These are phyloP conservation scores for Ammodytes dubius DNA, from an alignment of 2,113 vertebrate genomes.

Conservation along the genomic window DNA sequence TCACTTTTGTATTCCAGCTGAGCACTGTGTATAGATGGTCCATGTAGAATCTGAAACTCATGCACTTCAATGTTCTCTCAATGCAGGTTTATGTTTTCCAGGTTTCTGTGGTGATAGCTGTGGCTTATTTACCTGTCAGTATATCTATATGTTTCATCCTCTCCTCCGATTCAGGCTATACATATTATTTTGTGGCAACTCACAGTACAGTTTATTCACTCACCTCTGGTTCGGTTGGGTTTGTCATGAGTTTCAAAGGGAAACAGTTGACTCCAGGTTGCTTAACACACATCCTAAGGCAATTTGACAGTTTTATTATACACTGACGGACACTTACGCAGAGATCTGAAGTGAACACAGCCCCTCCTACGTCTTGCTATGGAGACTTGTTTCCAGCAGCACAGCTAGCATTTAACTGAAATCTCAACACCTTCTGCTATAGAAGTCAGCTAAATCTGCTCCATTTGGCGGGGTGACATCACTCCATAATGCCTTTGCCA, in stretches of 20 bases:
- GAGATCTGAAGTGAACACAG: slow-evolving; percentile 55
- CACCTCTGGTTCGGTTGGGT: slow-evolving; percentile 20
- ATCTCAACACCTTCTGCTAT: slow-evolving; percentile 58
- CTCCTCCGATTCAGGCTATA: neutral
- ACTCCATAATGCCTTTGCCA: slow-evolving; percentile 61
- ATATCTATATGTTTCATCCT: slow-evolving; percentile 30
- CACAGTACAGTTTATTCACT: slow-evolving; percentile 31
- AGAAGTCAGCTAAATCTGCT: slow-evolving; percentile 58
- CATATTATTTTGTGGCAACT: slow-evolving; percentile 8
- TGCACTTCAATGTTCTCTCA: slow-evolving; percentile 8
- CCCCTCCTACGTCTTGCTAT: slow-evolving; percentile 20
- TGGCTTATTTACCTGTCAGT: slow-evolving; percentile 31
- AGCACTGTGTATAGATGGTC: slow-evolving; percentile 37
- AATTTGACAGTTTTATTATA: slow-evolving; percentile 69
- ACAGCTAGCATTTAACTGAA: slow-evolving; percentile 53
- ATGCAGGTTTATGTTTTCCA: slow-evolving; percentile 57
- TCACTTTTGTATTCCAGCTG: slow-evolving; percentile 35
- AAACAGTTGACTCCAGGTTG: slow-evolving; percentile 33
- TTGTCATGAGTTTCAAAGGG: slow-evolving; percentile 41
- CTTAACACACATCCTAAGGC: slow-evolving; percentile 47
- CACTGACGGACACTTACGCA: slow-evolving; percentile 49
- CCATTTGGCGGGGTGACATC: slow-evolving; percentile 70
- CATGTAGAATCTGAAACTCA: slow-evolving; percentile 40
- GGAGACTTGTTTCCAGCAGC: slow-evolving; percentile 55
- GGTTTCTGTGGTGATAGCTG: slow-evolving; percentile 3